Evolutionary conservation across 2,797 vertebrate genomes (phyloP).

Genomic region (Odontamblyopus lacepedii): DNA sequence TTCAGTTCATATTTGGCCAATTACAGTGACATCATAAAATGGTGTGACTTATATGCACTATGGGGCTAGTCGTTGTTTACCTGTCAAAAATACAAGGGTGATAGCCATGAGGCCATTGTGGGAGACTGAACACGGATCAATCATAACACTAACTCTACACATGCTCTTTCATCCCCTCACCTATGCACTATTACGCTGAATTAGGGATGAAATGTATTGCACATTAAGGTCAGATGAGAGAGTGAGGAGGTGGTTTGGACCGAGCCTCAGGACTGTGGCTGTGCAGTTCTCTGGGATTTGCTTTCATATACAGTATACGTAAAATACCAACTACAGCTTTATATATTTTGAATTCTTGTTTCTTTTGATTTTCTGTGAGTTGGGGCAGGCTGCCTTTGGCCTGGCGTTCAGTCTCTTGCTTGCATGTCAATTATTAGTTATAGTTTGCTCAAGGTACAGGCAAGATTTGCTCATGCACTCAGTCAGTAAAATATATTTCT

Average conservation of each 20-base stretch:
- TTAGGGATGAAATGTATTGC: slow-evolving; percentile 74
- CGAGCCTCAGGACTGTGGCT: slow-evolving; percentile 47
- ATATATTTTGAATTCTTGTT: slow-evolving; percentile 52
- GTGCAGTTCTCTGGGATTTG: slow-evolving; percentile 19
- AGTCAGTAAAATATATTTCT: slow-evolving; percentile 41
- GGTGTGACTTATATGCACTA: slow-evolving; percentile 74
- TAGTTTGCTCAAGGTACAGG: slow-evolving; percentile 37
- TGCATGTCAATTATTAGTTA: slow-evolving; percentile 64
- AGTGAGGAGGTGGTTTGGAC: slow-evolving; percentile 41
- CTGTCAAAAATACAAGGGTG: slow-evolving; percentile 63
- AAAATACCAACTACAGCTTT: slow-evolving; percentile 51
- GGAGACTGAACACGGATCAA: slow-evolving; percentile 61
- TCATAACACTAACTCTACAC: slow-evolving; percentile 72
- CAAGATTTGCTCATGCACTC: slow-evolving; percentile 15
- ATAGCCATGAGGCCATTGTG: slow-evolving; percentile 60
- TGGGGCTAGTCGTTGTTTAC: slow-evolving; percentile 76
- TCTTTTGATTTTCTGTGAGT: slow-evolving; percentile 30
- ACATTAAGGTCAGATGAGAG: slow-evolving; percentile 63
- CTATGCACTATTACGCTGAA: slow-evolving; percentile 76
- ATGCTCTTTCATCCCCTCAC: slow-evolving; percentile 73
- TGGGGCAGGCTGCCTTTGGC: slow-evolving; percentile 57
- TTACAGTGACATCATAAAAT: slow-evolving; percentile 64
- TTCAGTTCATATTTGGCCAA: slow-evolving; percentile 69
- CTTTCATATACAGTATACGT: slow-evolving; percentile 33
- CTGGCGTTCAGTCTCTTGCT: slow-evolving; percentile 68